Evolutionary conservation across 2,797 vertebrate genomes (phyloP).

Genomic region (Acropternis orthonyx): DNA sequence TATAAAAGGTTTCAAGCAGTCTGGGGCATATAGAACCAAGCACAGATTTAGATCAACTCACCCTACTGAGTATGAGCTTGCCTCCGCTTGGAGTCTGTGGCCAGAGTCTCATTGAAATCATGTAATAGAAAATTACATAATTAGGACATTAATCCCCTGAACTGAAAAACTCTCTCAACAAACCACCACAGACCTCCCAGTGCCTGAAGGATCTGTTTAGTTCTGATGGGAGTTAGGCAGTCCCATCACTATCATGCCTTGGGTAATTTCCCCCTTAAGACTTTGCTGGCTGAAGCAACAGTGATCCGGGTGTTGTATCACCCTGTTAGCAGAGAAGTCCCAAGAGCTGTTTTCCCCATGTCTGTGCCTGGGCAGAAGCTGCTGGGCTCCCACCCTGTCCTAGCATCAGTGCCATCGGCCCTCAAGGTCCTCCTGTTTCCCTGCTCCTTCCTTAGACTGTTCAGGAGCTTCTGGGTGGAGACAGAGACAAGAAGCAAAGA

Average conservation of each 20-base stretch:
- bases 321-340: neutral
- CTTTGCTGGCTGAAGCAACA: neutral
- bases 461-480: neutral
- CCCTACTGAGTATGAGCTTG: neutral
- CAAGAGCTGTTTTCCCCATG: neutral
- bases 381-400: neutral
- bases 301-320: neutral
- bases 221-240: neutral
- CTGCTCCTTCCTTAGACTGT: neutral
- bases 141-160: neutral
- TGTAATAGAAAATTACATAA: neutral
- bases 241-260: neutral
- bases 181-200: neutral
- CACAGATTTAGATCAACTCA: neutral
- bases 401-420: neutral
- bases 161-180: neutral
- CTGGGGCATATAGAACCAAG: neutral
- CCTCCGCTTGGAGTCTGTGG: neutral
- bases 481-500: neutral
- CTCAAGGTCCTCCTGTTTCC: neutral
- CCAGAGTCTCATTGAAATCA: neutral
- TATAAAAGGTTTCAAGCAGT: neutral
- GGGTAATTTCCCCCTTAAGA: neutral
- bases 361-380: neutral
- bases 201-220: neutral